A percentile compares a stretch with the other conserved stretches of the same genome.
These are phyloP conservation scores for Yponomeuta sedellus DNA, from an alignment of 2,888 invertebrate species.

Conservation along the genomic window DNA sequence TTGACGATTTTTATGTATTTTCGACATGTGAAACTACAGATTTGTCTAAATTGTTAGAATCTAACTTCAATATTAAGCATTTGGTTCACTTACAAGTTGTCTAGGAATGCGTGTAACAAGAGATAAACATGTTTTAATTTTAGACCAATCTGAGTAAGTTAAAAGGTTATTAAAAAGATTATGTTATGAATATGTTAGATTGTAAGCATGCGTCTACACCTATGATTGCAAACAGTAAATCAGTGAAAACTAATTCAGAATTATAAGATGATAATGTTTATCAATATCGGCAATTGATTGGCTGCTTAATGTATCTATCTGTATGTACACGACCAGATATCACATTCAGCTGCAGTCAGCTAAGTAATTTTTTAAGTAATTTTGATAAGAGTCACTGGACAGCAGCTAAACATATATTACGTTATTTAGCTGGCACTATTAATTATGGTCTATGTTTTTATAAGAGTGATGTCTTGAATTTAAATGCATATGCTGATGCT, in stretches of 20 bases:
- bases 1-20: conserved; percentile 19
- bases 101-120: conserved; percentile 13
- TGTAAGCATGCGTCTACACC: conserved; percentile 9
- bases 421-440: no score
- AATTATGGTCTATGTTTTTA: no score
- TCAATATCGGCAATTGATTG: conserved; percentile 6
- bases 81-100: conserved; percentile 9
- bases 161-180: conserved; percentile 8
- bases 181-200: conserved; percentile 8
- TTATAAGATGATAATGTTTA: background rate
- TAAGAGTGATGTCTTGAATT: no score
- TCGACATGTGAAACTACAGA: background rate
- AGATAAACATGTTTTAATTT: conserved; percentile 9
- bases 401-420: no score
- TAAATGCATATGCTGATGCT: background rate
- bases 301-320: conserved; percentile 13
- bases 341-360: conserved; percentile 12
- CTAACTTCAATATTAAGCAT: conserved; percentile 2
- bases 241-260: background rate
- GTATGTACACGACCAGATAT: background rate
- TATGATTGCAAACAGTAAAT: background rate
- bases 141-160: conserved; percentile 11
- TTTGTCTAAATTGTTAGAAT: background rate
- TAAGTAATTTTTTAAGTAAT: conserved; percentile 8
- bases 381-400: no score